phyloP scores from a whole-genome alignment of 2,888 invertebrate species.

The Drosophila picticornis region DNA sequence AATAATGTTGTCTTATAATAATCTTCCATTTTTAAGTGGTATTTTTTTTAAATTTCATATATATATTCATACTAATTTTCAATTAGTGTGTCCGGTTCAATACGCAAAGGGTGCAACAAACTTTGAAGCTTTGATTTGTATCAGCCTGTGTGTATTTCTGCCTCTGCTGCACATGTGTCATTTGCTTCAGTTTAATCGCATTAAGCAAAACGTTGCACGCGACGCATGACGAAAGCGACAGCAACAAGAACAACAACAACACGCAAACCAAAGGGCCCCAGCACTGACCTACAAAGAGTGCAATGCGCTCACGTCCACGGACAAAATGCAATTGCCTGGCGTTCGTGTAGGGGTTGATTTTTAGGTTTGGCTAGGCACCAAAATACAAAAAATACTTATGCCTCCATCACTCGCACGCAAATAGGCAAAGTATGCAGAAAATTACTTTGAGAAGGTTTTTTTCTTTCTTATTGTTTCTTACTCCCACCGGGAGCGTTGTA shows the following conservation, averaged over 20 bases:
- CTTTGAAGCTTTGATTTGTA: conserved; percentile 66
- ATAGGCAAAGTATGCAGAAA: conserved; percentile 12
- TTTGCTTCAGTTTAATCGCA: conserved; percentile 64
- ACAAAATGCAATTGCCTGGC: conserved; percentile 43
- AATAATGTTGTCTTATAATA: background rate
- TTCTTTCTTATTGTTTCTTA: background rate
- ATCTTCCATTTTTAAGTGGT: background rate
- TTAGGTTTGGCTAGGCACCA: conserved; percentile 37
- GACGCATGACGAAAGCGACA: conserved; percentile 57
- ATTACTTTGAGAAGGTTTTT: conserved; percentile 9
- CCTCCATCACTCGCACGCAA: background rate
- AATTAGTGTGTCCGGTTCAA: background rate
- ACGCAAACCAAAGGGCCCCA: conserved; percentile 44
- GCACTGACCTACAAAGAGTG: conserved; percentile 77
- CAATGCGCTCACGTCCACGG: conserved; percentile 59
- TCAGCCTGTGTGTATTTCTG: conserved; percentile 31
- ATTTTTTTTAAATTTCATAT: no score
- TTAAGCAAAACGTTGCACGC: conserved; percentile 70
- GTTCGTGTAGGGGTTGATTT: conserved; percentile 61
- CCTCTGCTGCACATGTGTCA: conserved; percentile 26
- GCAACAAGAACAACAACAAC: conserved; percentile 9
- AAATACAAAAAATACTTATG: background rate
- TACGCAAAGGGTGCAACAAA: conserved; percentile 60
- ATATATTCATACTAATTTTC: background rate
- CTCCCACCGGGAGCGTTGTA: conserved; percentile 31